These are phyloP conservation scores for Panagrolaimus sp. DNA, from an alignment of 1,140 invertebrate genomes.

Conservation along the genomic window DNA sequence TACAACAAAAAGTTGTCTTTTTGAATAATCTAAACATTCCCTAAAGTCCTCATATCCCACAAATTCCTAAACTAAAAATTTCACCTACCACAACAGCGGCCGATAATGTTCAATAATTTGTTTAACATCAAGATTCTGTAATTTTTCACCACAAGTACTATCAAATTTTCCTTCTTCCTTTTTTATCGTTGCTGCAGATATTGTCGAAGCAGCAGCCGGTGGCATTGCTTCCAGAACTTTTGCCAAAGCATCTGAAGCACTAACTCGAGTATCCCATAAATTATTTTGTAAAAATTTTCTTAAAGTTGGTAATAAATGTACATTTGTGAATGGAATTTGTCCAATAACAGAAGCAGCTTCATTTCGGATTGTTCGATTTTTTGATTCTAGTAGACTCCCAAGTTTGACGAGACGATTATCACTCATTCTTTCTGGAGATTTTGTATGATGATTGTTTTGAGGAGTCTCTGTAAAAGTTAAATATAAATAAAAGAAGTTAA, in stretches of 20 bases:
- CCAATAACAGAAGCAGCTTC: slow-evolving; percentile 32
- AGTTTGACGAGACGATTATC: slow-evolving; percentile 28
- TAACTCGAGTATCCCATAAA: slow-evolving; percentile 39
- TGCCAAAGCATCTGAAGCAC: slow-evolving; percentile 37
- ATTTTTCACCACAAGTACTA: neutral
- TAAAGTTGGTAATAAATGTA: slow-evolving; percentile 17
- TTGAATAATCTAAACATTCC: too few species aligned
- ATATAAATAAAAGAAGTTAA: too few species aligned
- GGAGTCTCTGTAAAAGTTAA: too few species aligned
- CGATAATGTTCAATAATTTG: slow-evolving; percentile 30
- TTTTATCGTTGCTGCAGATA: neutral
- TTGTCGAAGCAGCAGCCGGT: neutral
- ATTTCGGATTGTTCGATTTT: slow-evolving; percentile 31
- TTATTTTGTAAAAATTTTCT: slow-evolving; percentile 15
- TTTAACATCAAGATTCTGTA: slow-evolving; percentile 28
- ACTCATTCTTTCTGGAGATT: slow-evolving; percentile 3
- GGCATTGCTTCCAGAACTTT: slow-evolving; percentile 20
- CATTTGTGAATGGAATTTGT: slow-evolving; percentile 31
- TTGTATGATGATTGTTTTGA: neutral
- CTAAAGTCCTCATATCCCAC: neutral
- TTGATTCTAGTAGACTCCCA: slow-evolving; percentile 31
- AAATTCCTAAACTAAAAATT: slow-evolving; percentile 9
- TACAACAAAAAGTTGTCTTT: too few species aligned
- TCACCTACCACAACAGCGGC: slow-evolving; percentile 31
- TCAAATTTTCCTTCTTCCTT: slow-evolving; percentile 5